A percentile compares a stretch with the other conserved stretches of the same genome.
Evolutionary conservation across 2,888 invertebrate genomes (phyloP).

Genomic region (Nemotelus nigrinus): DNA sequence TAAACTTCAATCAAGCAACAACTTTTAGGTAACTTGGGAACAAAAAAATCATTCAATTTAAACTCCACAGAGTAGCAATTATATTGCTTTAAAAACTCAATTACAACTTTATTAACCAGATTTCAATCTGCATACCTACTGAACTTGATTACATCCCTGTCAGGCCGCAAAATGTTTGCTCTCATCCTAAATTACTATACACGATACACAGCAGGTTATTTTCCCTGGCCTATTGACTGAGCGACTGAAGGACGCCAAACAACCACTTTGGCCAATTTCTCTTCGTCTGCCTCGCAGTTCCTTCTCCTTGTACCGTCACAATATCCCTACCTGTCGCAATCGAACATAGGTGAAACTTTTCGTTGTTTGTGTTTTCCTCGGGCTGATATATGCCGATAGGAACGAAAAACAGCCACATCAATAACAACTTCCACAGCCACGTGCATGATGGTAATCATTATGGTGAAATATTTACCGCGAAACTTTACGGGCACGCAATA

Average conservation of each 20-base stretch:
- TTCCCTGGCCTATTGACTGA: constrained; percentile 1
- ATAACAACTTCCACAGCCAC: background rate
- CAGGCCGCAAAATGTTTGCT: background rate
- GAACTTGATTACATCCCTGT: background rate
- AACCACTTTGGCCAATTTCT: background rate
- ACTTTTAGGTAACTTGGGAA: too few species aligned
- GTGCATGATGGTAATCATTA: constrained; percentile 30
- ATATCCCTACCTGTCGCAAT: background rate
- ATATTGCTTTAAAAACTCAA: background rate
- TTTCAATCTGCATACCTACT: background rate
- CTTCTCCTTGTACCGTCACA: background rate
- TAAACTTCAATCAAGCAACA: background rate
- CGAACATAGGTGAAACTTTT: background rate
- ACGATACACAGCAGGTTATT: background rate
- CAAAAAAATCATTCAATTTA: too few species aligned
- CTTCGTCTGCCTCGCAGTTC: background rate
- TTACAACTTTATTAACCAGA: constrained; percentile 18
- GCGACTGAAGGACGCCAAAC: constrained; percentile 26
- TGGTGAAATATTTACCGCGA: constrained; percentile 15
- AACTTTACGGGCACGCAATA: constrained; percentile 29
- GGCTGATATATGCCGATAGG: background rate
- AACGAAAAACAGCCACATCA: background rate
- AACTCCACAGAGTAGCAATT: too few species aligned
- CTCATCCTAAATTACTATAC: background rate
- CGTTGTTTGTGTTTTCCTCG: background rate